Evolutionary conservation across 2,888 invertebrate species (phyloP).

Genomic region (Reticulitermes lucifugus): DNA sequence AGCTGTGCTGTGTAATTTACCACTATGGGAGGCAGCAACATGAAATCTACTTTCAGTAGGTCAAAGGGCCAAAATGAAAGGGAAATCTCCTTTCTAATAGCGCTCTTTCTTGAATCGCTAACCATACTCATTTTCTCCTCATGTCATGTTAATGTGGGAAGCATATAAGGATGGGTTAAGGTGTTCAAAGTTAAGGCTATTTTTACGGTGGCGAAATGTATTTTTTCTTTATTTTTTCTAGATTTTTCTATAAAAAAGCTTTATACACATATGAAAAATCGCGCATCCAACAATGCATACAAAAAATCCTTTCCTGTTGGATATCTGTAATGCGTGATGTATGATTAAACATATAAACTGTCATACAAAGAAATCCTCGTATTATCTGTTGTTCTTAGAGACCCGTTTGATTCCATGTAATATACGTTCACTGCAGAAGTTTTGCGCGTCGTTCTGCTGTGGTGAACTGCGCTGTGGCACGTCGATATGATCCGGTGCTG

Average conservation of each 20-base stretch:
- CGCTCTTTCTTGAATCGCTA: not conserved
- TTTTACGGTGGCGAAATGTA: slow-evolving; percentile 66
- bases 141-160: not conserved
- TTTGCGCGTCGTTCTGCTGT: slow-evolving; percentile 4
- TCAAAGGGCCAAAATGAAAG: slow-evolving; percentile 15
- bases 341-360: slow-evolving; percentile 35
- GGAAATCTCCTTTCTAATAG: slow-evolving; percentile 28
- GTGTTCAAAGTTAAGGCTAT: not conserved
- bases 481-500: not conserved
- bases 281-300: slow-evolving; percentile 43
- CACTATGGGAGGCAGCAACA: slow-evolving; percentile 10
- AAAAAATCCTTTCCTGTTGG: slow-evolving; percentile 31
- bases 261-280: slow-evolving; percentile 62
- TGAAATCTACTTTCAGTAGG: slow-evolving; percentile 13
- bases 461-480: not conserved
- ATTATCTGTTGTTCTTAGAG: slow-evolving; percentile 35
- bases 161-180: not conserved
- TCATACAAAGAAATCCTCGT: slow-evolving; percentile 32
- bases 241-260: slow-evolving; percentile 65
- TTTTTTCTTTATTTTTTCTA: slow-evolving; percentile 62
- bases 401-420: slow-evolving; percentile 43
- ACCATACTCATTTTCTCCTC: not conserved
- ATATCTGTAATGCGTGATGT: slow-evolving; percentile 2
- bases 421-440: slow-evolving; percentile 26
- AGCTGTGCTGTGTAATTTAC: slow-evolving; percentile 8